Percentiles rank a stretch among this genome's conserved stretches.
These are phyloP conservation scores for Spatula clypeata DNA, from an alignment of 2,797 vertebrate species.

Conservation along the genomic window DNA sequence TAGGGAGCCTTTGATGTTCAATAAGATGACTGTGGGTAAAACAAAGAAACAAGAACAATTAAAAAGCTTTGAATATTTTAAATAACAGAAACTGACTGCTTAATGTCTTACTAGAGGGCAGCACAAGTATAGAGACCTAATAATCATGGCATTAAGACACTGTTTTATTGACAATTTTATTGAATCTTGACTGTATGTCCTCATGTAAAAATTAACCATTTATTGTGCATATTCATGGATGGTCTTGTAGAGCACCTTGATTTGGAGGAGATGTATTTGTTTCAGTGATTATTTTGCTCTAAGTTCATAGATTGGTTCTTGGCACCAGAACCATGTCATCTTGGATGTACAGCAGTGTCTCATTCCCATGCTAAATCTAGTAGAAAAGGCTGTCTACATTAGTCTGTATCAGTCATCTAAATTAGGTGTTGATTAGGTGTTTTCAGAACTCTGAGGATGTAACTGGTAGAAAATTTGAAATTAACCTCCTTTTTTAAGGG, in stretches of 20 bases:
- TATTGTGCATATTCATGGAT: accelerated
- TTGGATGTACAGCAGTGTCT: background rate
- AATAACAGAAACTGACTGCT: background rate
- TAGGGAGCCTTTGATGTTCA: background rate
- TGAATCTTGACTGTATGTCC: background rate
- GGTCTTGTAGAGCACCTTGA: background rate
- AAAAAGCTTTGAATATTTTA: background rate
- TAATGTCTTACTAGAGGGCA: background rate
- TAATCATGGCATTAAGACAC: accelerated
- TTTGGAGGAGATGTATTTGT: background rate
- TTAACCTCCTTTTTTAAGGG: background rate
- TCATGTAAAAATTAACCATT: background rate
- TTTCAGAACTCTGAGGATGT: background rate
- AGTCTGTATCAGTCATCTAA: background rate
- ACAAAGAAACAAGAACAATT: background rate
- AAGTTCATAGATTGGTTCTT: background rate
- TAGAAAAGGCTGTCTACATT: background rate
- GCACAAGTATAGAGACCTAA: background rate
- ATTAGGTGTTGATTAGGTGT: accelerated
- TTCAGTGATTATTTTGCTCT: background rate
- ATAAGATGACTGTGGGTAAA: background rate
- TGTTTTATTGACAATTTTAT: background rate
- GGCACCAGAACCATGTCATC: background rate
- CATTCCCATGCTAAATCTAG: accelerated
- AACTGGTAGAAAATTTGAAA: background rate